Base-by-base conservation (phyloP, 2,113 vertebrate species). In the Scomber colias region DNA sequence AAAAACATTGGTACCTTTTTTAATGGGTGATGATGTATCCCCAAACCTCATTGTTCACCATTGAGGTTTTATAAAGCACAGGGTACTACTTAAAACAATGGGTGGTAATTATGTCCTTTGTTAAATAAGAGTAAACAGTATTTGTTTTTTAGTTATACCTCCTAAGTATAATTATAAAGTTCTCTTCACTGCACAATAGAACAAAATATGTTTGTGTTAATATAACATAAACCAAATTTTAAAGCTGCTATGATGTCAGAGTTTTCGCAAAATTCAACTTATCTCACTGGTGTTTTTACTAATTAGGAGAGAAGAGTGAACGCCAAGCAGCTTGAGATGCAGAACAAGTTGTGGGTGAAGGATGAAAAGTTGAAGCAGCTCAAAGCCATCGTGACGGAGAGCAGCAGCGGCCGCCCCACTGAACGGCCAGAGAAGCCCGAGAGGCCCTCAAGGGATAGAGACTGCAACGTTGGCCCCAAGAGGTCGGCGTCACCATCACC, bases 331-430 rank as follows among this genome's bases (percentile, higher is more conserved):
- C 88, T 99, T 78, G 98, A 99, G 89, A 96, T 99, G 98, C 97
- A 99, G 93, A 99, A 99, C 90, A 98, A 99, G 85, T 95, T 99
- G 55, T 99, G 98, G 98, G 98, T 99, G 82, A 99, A 98, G 86
- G 98, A 99, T 13, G 98, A 99, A 63, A 99, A 99, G 72, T 90
- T 99, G 87, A 99, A 99, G 90, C 98, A 99, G 82, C 96, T 99
- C 1, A 99, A 99, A 90, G 98, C 98, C 61, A 99, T 99, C 2
- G 98, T 99, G 27, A 97, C 96, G 0, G 98, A 99, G 74, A 95
- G 94, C 50, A 95, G 92, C 81, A 17, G 69, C 16, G 3, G 70
- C 5, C 5, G 72, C 2, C 15, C 84, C 31, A 1, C 40, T 0
- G 95, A 95, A 17, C 93, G 90, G 6, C 96, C 96, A 0, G 95